Evolutionary conservation across 1,140 invertebrate genomes (phyloP), one percentile per base, ranked within the genome.

Genomic region (Meloidogyne exigua): DNA sequence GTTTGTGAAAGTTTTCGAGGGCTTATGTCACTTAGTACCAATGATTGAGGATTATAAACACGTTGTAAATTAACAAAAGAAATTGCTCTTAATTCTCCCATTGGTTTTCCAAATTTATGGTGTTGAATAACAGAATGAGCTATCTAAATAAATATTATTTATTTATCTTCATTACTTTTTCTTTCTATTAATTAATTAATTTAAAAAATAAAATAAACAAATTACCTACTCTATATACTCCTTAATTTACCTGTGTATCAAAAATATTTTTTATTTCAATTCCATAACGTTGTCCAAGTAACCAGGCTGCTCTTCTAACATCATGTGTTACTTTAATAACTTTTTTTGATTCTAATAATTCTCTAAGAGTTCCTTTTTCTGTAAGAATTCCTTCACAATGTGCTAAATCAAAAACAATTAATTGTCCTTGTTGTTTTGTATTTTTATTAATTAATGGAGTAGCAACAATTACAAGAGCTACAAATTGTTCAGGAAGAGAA

Each of bases 311-410:
- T 88, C 95, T 95, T 72, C 93, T 91, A 86, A 94, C 96, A 85
- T 97, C 95, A 88, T 98, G 95, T 84, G 95, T 42, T 25, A 92
- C 93, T 91, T 98, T 98, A 49, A 94, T 89, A 80, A 96, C 91
- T 86, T 91, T 89, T 62, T 92, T 90, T 86, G 92, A 92, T 88
- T 95, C 93, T 32, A 97, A 87, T 66, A 97, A 85, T 28, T 90
- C 91, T 82, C 93, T 92, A 10, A 97, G 89, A n/a, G 18, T 57
- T 70, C 92, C 92, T 49, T 92, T 92, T 82, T 92, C 91, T 49
- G 89, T 89, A 67, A 96, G 90, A 84, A 97, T 91, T 76, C 90
- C 91, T 0, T 93, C 93, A 86, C 92, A 93, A 15, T 93, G 91
- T 81, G 94, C 91, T 57, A 97, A 90, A 89, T 98, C 95, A 87